Conservation (phyloP, 2,888 invertebrate species). For the Thymelicus acteon region DNA sequence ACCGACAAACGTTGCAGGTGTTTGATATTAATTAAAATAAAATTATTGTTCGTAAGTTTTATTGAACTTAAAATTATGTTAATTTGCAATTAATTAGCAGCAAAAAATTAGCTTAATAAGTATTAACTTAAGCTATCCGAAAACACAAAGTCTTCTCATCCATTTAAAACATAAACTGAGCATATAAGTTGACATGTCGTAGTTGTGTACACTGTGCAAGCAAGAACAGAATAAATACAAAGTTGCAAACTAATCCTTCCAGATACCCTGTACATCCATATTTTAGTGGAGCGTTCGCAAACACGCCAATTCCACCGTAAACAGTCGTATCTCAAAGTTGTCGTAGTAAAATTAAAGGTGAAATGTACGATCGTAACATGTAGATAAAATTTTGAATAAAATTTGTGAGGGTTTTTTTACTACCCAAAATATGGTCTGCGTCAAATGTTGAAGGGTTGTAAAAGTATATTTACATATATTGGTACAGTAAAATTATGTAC, state of each 20-base stretch:
- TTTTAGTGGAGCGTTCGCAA: conserved; percentile 4
- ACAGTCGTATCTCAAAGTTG: conserved; percentile 28
- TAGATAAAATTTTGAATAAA: neutral
- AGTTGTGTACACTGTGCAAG: neutral
- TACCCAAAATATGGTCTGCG: neutral
- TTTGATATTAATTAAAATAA: too few species aligned
- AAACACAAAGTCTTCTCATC: too few species aligned
- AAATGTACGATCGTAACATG: conserved; percentile 4
- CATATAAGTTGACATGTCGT: neutral
- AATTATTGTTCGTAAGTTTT: too few species aligned
- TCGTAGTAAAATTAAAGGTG: conserved; percentile 20
- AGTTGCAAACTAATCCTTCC: neutral
- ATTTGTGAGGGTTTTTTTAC: too few species aligned
- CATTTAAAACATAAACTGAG: too few species aligned
- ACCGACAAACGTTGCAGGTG: too few species aligned
- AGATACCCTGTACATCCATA: conserved; percentile 13
- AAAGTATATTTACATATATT: too few species aligned
- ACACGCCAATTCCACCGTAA: conserved; percentile 25
- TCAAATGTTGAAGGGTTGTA: neutral
- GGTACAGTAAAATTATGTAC: too few species aligned
- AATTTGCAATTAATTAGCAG: too few species aligned
- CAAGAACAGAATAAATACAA: conserved; percentile 3
- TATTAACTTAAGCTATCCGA: too few species aligned
- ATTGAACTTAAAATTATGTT: too few species aligned
- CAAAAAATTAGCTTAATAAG: too few species aligned